Evolutionary conservation across 1,140 invertebrate genomes (phyloP), one percentile per base, ranked within the genome.

Genomic region (Cataglyphis hispanica): DNA sequence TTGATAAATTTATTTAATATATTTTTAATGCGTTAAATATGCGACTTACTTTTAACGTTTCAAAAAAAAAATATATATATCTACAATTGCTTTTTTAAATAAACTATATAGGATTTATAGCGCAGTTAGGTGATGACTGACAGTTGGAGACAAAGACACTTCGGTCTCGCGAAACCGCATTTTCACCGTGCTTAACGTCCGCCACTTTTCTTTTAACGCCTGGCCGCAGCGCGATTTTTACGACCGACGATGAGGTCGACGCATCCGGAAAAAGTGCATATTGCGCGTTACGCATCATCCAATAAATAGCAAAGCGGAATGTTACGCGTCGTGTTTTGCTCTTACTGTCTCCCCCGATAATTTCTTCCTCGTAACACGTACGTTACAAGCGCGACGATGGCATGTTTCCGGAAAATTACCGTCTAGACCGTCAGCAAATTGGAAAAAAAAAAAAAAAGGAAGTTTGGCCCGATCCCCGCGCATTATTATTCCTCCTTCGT

Each of bases 321-420:
- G 58, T 63, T 63, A 75, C 72, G 60, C 58, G 60, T 63, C 37
- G 80, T 40, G 58, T 77, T 77, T 84, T 43, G 67, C 53, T 83
- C 53, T 60, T 61, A 31, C 67, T 83, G 53, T 83, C 53, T 83
- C 78, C 58, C 37, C 53, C 56, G n/a, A 63, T 92, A 92, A 92
- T 91, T 84, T 60, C 75, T 89, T 88, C 83, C 77, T 85, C 86
- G 85, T 86, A 89, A 87, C 86, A 88, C 76, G 40, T 90, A 37
- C 81, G 78, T 87, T 89, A 46, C 80, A 46, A 67, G 40, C 34
- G 60, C 75, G 61, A 50, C 67, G 46, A 31, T 10, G 16, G 60
- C 67, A 72, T 69, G 78, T 89, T 91, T 91, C 84, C 83, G 85
- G 83, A 90, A 90, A 89, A 92, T 92, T 89, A 89, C 76, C 69